A percentile compares a stretch with the other conserved stretches of the same genome.
Conservation (phyloP, 2,113 vertebrate genomes). For the Syrrhaptes paradoxus region DNA sequence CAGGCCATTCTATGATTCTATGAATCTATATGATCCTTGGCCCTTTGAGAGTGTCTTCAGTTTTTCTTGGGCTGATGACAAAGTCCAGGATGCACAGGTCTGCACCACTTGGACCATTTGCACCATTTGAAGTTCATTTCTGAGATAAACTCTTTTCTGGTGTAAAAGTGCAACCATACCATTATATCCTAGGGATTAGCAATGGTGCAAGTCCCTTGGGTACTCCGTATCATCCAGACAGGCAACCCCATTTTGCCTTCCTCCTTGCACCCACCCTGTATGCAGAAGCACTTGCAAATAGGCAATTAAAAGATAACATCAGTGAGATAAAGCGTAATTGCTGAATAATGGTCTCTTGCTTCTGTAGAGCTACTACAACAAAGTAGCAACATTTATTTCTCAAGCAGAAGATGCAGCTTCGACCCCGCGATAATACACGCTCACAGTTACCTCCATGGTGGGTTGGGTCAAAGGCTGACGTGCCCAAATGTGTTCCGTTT, state of each 20-base stretch:
- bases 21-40: background rate
- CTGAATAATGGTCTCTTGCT: conserved; percentile 27
- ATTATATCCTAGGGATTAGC: background rate
- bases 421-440: background rate
- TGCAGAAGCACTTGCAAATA: background rate
- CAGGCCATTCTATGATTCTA: too few species aligned
- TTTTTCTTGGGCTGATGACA: background rate
- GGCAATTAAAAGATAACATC: conserved; percentile 41
- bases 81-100: background rate
- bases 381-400: background rate
- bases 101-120: background rate
- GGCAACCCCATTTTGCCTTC: conserved; percentile 3
- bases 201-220: background rate
- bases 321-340: conserved; percentile 8
- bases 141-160: background rate
- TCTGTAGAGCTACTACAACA: background rate
- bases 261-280: background rate
- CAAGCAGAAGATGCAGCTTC: background rate
- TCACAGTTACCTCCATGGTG: background rate
- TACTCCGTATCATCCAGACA: background rate
- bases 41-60: background rate
- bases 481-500: background rate
- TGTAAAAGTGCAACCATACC: background rate
- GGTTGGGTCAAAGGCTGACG: background rate
- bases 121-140: background rate